phyloP scores from a whole-genome alignment of 2,113 vertebrate genomes.

The Tangachromis dhanisi region DNA sequence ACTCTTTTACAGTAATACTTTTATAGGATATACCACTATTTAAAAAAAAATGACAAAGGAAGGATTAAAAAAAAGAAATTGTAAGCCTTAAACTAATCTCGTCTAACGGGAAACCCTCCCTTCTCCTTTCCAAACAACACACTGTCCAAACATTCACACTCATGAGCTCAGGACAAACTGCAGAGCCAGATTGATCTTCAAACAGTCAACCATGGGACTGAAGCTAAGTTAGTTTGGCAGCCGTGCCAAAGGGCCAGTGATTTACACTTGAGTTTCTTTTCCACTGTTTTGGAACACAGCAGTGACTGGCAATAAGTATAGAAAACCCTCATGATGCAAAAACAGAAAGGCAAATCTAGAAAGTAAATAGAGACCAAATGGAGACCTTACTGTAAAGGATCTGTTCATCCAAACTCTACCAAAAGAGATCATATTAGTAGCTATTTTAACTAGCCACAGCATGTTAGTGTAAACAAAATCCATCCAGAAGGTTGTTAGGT shows the following conservation, averaged over 20 bases:
- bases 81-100: conserved; percentile 61
- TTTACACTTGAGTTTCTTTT: neutral
- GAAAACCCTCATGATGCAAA: neutral
- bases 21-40: conserved; percentile 37
- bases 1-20: conserved; percentile 55
- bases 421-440: neutral
- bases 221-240: neutral
- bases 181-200: conserved; percentile 3
- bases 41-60: neutral
- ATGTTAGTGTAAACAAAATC: neutral
- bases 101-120: neutral
- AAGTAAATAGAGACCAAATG: neutral
- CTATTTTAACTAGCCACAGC: neutral
- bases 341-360: neutral
- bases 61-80: conserved; percentile 13
- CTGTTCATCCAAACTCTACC: neutral
- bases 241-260: neutral
- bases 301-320: conserved; percentile 27
- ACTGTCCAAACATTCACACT: neutral
- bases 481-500: neutral
- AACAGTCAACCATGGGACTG: neutral
- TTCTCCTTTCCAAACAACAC: neutral
- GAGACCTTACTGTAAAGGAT: neutral
- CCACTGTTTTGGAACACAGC: neutral
- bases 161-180: conserved; percentile 63